These are phyloP conservation scores for Virgularia gustaviana DNA, from an alignment of 92 coral and sea anemone species.

Conservation along the genomic window DNA sequence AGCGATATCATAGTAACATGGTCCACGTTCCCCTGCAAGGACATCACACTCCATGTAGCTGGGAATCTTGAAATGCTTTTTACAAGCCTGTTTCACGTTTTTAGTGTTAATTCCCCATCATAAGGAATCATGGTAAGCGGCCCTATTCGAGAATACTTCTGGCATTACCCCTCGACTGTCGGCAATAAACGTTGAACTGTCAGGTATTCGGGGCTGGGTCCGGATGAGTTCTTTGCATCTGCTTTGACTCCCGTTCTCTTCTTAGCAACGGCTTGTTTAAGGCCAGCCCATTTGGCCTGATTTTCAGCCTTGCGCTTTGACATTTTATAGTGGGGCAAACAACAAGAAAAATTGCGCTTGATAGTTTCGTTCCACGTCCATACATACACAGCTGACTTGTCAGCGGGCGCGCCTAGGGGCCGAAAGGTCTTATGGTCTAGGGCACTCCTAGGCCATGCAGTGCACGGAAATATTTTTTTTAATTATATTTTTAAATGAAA, in stretches of 20 bases:
- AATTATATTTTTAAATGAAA: too few species aligned
- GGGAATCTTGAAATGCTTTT: constrained; percentile 53
- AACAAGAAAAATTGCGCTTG: too few species aligned
- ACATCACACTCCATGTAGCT: constrained; percentile 60
- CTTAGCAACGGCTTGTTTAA: background rate
- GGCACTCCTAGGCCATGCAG: background rate
- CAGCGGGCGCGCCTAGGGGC: too few species aligned
- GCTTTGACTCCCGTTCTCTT: background rate
- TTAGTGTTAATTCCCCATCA: constrained; percentile 48
- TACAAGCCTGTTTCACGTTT: constrained; percentile 59
- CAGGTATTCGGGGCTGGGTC: background rate
- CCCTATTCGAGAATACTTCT: constrained; percentile 63
- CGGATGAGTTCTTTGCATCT: background rate
- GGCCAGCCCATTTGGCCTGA: background rate
- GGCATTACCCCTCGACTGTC: constrained; percentile 56
- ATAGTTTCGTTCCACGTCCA: too few species aligned
- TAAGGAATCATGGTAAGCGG: constrained; percentile 57
- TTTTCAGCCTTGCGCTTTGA: background rate
- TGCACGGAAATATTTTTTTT: background rate
- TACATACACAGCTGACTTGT: too few species aligned
- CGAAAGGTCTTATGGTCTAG: background rate
- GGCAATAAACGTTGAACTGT: constrained; percentile 54
- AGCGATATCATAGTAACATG: constrained; percentile 52
- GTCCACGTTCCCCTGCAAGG: constrained; percentile 64
- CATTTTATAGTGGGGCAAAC: background rate